phyloP scores from a whole-genome alignment of 2,797 vertebrate genomes.

The Aulostomus chinensis region DNA sequence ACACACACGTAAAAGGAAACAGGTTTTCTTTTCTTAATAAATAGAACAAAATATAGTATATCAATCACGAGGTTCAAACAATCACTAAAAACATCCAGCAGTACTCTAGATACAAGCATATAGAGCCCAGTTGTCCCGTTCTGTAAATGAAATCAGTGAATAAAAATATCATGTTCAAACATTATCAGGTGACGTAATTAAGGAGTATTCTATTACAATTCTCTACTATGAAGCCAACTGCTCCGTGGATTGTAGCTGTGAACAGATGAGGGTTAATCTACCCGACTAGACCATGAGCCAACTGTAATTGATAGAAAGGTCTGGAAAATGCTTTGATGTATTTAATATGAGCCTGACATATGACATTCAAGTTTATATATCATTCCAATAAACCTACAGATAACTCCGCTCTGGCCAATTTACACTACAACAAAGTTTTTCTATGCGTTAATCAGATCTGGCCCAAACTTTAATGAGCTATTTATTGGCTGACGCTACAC shows the following conservation, averaged over 20 bases:
- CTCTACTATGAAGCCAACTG: slow-evolving; percentile 20
- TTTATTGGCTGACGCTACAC: too few species aligned
- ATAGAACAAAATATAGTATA: too few species aligned
- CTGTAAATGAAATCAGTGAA: background rate
- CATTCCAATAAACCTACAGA: background rate
- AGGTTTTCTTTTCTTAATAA: too few species aligned
- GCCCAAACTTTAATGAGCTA: too few species aligned
- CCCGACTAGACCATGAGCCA: slow-evolving; percentile 54
- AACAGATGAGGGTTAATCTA: slow-evolving; percentile 72
- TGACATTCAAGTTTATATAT: background rate
- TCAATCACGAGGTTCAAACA: too few species aligned
- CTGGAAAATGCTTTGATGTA: slow-evolving; percentile 41
- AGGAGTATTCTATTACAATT: background rate
- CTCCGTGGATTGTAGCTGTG: slow-evolving; percentile 22
- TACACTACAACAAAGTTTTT: too few species aligned
- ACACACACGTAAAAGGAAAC: background rate
- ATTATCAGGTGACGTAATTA: background rate
- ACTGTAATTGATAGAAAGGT: slow-evolving; percentile 59
- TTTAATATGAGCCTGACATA: slow-evolving; percentile 23
- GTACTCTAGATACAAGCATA: too few species aligned
- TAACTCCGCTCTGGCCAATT: too few species aligned
- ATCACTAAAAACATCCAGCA: too few species aligned
- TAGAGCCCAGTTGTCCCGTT: too few species aligned
- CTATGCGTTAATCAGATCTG: too few species aligned
- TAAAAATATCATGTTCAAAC: too few species aligned